phyloP scores from a whole-genome alignment of 1,140 invertebrate species.

The Acyrthosiphon pisum region DNA sequence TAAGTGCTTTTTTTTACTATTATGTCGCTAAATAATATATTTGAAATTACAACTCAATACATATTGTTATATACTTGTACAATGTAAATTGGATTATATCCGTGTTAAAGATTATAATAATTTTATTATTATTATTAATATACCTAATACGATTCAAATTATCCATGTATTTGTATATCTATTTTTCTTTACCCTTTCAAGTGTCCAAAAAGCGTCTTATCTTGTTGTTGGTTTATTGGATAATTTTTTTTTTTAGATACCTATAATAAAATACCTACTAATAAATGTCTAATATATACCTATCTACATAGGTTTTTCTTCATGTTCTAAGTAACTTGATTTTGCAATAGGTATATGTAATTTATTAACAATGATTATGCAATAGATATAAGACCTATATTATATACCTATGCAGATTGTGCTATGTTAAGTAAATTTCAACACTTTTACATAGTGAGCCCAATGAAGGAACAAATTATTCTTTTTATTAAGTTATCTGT shows the following conservation, averaged over 20 bases:
- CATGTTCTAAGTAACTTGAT: neutral
- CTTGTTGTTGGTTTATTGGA: neutral
- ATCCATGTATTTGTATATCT: neutral
- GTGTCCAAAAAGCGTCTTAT: neutral
- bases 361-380: neutral
- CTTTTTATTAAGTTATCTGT: neutral
- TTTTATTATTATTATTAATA: neutral
- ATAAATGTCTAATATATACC: neutral
- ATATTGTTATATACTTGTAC: neutral
- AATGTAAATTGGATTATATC: neutral
- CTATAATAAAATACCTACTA: no score
- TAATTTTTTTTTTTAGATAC: neutral
- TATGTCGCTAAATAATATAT: neutral
- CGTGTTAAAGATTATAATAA: neutral
- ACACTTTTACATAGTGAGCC: neutral
- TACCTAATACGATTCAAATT: neutral
- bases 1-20: neutral
- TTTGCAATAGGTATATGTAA: neutral
- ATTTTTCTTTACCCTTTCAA: neutral
- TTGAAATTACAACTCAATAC: neutral
- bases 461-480: neutral
- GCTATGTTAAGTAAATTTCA: neutral
- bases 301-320: neutral
- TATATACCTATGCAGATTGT: neutral
- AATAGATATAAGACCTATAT: neutral